Evolutionary conservation across 2,888 invertebrate species (phyloP).

Genomic region (Deilephila porcellus): DNA sequence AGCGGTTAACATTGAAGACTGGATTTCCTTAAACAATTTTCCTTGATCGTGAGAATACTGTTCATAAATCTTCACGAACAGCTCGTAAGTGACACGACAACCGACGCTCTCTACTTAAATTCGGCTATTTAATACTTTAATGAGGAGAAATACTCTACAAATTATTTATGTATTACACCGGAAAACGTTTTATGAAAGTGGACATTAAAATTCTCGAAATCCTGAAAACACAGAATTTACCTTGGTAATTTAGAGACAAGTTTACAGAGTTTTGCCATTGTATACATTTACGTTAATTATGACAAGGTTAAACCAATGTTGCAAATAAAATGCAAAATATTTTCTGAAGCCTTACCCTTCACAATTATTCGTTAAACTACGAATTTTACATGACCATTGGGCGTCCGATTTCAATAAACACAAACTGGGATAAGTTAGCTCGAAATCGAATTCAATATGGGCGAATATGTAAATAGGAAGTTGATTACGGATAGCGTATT

Average conservation of each 20-base stretch:
- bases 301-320: not conserved
- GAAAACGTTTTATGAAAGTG: too few species aligned
- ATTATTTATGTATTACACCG: not conserved
- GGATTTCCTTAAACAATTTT: constrained; percentile 17
- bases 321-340: not conserved
- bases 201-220: too few species aligned
- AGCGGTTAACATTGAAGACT: constrained; percentile 4
- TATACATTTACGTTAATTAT: not conserved
- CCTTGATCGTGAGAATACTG: constrained; percentile 7
- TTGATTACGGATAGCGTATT: not conserved
- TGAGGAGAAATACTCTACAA: not conserved
- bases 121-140: not conserved
- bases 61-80: constrained; percentile 8
- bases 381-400: not conserved
- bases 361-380: not conserved
- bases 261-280: too few species aligned
- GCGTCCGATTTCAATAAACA: too few species aligned
- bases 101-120: not conserved
- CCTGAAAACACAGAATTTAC: too few species aligned
- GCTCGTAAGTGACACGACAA: not conserved
- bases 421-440: too few species aligned
- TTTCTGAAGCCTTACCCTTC: not conserved
- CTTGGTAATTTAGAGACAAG: too few species aligned
- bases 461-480: not conserved
- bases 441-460: not conserved